phyloP scores from a whole-genome alignment of 1,140 invertebrate genomes.

The Batillaria attramentaria region DNA sequence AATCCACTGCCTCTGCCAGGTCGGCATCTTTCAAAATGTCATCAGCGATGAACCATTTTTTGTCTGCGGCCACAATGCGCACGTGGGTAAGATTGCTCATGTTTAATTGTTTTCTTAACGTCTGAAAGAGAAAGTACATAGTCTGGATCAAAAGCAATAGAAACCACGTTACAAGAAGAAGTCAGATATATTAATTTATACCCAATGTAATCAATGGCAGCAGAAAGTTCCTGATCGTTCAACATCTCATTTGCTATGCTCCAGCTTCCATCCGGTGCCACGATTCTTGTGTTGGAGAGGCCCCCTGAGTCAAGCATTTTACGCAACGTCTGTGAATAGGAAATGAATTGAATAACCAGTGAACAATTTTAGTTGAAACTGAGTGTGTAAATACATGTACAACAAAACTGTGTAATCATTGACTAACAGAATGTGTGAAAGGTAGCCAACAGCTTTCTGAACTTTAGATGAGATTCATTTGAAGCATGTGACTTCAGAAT shows the following conservation, averaged over 20 bases:
- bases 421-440: too few species aligned
- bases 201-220: conserved; percentile 52
- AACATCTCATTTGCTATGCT: conserved; percentile 56
- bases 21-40: conserved; percentile 58
- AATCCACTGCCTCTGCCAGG: conserved; percentile 48
- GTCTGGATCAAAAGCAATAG: too few species aligned
- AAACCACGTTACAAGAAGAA: too few species aligned
- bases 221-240: conserved; percentile 54
- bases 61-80: conserved; percentile 62
- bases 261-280: conserved; percentile 61
- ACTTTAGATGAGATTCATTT: too few species aligned
- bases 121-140: conserved; percentile 33
- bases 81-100: conserved; percentile 50
- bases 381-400: background rate
- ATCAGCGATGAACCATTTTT: conserved; percentile 52
- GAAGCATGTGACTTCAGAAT: too few species aligned
- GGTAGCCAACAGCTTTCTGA: too few species aligned
- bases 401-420: too few species aligned
- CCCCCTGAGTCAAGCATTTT: conserved; percentile 50
- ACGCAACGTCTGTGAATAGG: conserved; percentile 22
- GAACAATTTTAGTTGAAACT: background rate
- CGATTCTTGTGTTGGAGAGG: conserved; percentile 55
- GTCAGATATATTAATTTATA: conserved; percentile 30
- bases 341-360: background rate
- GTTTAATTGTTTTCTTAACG: conserved; percentile 50